These are phyloP conservation scores for Ramazzottius varieornatus DNA, from an alignment of 2,888 invertebrate species.

Conservation along the genomic window DNA sequence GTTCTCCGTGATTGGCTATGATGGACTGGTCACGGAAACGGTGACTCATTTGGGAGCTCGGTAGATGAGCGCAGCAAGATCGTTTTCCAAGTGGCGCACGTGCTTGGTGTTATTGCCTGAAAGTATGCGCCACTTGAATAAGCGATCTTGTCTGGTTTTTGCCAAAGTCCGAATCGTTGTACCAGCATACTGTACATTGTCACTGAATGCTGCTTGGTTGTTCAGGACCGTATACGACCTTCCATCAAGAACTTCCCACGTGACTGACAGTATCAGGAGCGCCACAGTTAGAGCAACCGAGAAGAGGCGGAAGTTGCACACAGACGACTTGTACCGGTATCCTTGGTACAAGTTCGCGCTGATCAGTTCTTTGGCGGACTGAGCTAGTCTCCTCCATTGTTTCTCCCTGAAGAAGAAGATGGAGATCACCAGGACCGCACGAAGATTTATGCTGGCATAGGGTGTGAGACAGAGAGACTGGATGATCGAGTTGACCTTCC, in stretches of 20 bases:
- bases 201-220: background rate
- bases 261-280: background rate
- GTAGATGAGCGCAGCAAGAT: too few relatives aligned
- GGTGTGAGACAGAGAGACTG: background rate
- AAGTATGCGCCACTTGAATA: too few relatives aligned
- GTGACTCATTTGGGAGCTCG: too few relatives aligned
- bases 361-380: too few relatives aligned
- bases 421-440: background rate
- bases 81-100: too few relatives aligned
- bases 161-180: too few relatives aligned
- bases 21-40: too few relatives aligned
- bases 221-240: background rate
- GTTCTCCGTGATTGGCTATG: too few relatives aligned
- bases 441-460: background rate
- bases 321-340: background rate
- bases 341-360: background rate
- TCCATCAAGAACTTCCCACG: background rate
- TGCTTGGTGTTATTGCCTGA: too few relatives aligned
- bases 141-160: too few relatives aligned
- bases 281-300: background rate
- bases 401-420: background rate
- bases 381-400: background rate
- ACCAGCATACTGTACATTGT: background rate
- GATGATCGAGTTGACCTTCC: background rate
- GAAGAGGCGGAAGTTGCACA: background rate